phyloP scores from a whole-genome alignment of 2,113 vertebrate species.

The Zosterops japonicus region DNA sequence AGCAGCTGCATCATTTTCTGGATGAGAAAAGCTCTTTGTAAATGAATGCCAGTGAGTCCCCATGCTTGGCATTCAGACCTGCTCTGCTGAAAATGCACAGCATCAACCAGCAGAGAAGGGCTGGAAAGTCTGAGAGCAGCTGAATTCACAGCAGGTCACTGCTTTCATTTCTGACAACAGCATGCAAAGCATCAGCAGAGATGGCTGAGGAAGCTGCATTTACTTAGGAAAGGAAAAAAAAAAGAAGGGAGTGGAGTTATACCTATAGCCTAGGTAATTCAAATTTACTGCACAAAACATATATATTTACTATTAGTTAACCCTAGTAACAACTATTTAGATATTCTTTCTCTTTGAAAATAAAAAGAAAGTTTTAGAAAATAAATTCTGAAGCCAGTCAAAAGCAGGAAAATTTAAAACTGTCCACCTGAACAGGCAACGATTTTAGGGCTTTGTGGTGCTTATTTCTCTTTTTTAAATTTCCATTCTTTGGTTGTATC shows the following conservation, averaged over 20 bases:
- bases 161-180: neutral
- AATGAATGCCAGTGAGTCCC: neutral
- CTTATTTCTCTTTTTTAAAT: neutral
- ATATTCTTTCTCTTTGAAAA: neutral
- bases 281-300: neutral
- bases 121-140: neutral
- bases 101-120: neutral
- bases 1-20: conserved; percentile 41
- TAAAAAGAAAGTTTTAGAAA: neutral
- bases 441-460: neutral
- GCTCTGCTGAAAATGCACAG: neutral
- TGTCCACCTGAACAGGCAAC: neutral
- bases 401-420: neutral
- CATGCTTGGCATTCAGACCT: neutral
- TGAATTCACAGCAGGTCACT: neutral
- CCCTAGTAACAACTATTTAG: neutral
- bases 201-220: neutral
- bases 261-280: neutral
- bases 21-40: conserved; percentile 8
- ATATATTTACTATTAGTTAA: neutral
- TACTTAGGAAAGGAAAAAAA: neutral
- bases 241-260: neutral
- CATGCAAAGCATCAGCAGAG: neutral
- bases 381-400: neutral
- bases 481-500: neutral